Evolutionary conservation across 2,888 invertebrate genomes (phyloP), one percentile per base, ranked within the genome.

Genomic region (Sinelater perroti): DNA sequence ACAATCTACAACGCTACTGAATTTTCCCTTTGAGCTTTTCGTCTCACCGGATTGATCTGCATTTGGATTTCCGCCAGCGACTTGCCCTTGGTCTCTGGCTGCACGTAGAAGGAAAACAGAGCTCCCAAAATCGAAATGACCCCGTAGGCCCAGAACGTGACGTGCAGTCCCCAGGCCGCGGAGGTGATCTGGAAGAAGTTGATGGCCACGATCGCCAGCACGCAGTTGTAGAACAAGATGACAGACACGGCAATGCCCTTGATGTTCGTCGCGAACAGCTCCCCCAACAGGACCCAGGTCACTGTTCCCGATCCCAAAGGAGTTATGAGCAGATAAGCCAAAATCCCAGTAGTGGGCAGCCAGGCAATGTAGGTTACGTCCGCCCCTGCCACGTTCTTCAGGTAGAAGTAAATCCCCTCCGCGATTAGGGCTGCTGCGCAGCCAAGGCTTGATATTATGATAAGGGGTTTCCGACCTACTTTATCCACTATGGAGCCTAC

Each of bases 61-160:
- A n/a, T n/a, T 61, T 85, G 83, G 16, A 87, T 85, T 58, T 86
- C 83, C 61, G 83, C 79, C 57, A 87, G 74, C 0, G 85, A 83
- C 66, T 85, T 86, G 0, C 84, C 84, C 67, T 82, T 86, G 1
- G 87, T 87, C 71, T 87, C 87, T 1, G 87, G 87, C 1, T 86
- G 83, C 55, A 78, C 75, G 42, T 82, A 79, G 58, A 79, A 78
- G 26, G 85, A 81, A 64, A 85, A 87, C 10, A 80, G 66, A 3
- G 85, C 73, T 0, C 87, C 86, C 1, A 80, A 55, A 63, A 83
- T 82, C n/a, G 84, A 84, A 3, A 83, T 77, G 4, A 72, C 56
- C 0, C 83, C 82, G 61, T 85, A 87, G 58, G 82, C 80, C 78
- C 82, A 83, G 63, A 86, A 87, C 2, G 83, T 82, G 1, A 83